Evolutionary conservation across 2,797 vertebrate genomes (phyloP), one percentile per base, ranked within the genome.

Genomic region (Atherinosoma microstoma): DNA sequence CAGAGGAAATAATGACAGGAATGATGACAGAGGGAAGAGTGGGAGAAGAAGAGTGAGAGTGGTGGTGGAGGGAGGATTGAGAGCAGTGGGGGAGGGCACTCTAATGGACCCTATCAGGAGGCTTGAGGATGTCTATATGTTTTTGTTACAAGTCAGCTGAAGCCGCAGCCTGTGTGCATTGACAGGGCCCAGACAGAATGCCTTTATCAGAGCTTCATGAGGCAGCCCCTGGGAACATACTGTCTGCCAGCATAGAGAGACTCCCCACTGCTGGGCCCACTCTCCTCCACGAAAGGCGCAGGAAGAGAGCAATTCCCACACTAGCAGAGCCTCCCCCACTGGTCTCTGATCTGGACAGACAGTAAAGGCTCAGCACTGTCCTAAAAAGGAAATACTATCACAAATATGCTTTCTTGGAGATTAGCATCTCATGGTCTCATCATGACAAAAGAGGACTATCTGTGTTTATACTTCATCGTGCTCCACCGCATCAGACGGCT

Each of bases 1-100:
- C 89, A 91, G 75, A 89, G 83, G 83, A 87, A 93, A 92, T 94
- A 93, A 95, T 95, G 94, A 94, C 94, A 94, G 91, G 80, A 93
- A 94, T 94, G 94, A 95, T 94, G 94, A 95, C 91, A 90, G 91
- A 93, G 86, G 76, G 80, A 71, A 79, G 85, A 70, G 84, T 66
- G 80, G 82, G 78, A 88, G 88, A 87, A 83, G 70, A 66, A 72
- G 79, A 79, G 61, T 73, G 63, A 73, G 70, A 32, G 30, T 32
- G 30, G 30, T 32, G 30, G 30, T 32, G 61, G 59, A 67, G 69
- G 67, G 82, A 76, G 66, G 30, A 32, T 32, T 68, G 82, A 83
- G 84, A 80, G 82, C 56, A 82, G 51, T 75, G 69, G 78, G 86
- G 79, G 87, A 69, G 87, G 84, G 72, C 11, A 10, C 64, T 84